Percentiles rank a stretch among this genome's conserved stretches.
Conservation (phyloP, 35 echinoderm and acorn worm species). For the Heliocidaris erythrogramma region DNA sequence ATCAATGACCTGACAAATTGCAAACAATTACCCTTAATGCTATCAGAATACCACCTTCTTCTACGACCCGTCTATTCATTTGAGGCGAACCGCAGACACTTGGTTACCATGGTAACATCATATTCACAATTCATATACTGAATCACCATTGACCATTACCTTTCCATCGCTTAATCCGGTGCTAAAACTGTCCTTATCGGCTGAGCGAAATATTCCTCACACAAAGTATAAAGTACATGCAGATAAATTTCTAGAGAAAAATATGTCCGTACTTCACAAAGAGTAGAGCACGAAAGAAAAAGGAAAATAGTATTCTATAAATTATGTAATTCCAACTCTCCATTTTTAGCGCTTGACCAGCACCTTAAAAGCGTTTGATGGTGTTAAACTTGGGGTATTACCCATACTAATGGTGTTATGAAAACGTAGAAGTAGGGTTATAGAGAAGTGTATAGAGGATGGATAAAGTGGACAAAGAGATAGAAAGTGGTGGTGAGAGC, state of each 20-base stretch:
- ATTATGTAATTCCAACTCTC: too few species aligned
- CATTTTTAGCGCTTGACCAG: too few species aligned
- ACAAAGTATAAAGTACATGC: neutral
- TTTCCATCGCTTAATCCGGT: neutral
- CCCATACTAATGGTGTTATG: too few species aligned
- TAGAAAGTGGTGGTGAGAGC: too few species aligned
- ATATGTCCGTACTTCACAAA: too few species aligned
- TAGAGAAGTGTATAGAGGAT: too few species aligned
- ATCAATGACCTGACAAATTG: conserved; percentile 19
- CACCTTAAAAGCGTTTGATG: too few species aligned
- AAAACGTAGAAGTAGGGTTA: too few species aligned
- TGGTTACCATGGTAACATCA: neutral
- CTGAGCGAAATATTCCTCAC: neutral
- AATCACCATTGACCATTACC: neutral
- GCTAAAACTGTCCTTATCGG: neutral
- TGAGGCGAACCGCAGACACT: conserved; percentile 6
- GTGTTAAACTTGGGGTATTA: too few species aligned
- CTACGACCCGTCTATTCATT: neutral
- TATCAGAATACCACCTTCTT: neutral
- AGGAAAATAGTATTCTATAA: too few species aligned
- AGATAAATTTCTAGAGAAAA: neutral
- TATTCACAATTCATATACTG: conserved; percentile 14
- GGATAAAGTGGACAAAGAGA: too few species aligned
- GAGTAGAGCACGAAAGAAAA: too few species aligned
- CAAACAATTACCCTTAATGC: conserved; percentile 10